Evolutionary conservation across 1,140 invertebrate species (phyloP).

Genomic region (Danaus plexippus): DNA sequence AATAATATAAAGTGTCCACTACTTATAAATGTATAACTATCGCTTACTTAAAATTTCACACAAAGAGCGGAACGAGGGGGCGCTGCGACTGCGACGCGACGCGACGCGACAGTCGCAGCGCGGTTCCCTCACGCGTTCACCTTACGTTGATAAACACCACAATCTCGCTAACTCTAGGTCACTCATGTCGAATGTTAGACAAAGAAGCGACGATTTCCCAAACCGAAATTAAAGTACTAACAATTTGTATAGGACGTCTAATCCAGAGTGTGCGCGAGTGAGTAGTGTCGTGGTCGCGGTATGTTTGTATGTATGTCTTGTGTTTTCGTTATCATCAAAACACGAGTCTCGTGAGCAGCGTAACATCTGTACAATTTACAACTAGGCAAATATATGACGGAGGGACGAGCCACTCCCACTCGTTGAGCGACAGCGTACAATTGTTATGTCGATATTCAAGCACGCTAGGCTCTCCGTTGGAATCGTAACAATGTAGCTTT

Average conservation of each 20-base stretch:
- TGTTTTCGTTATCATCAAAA: conserved; percentile 14
- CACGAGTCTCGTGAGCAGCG: conserved; percentile 32
- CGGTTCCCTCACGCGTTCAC: conserved; percentile 17
- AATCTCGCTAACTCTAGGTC: conserved; percentile 50
- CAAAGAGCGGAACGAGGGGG: conserved; percentile 43
- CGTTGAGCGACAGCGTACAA: conserved; percentile 51
- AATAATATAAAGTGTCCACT: conserved; percentile 72
- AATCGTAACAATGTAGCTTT: conserved; percentile 67
- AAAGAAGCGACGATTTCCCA: conserved; percentile 51
- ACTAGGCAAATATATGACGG: conserved; percentile 29
- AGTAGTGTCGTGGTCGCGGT: neutral
- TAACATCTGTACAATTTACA: conserved; percentile 41
- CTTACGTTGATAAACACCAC: conserved; percentile 39
- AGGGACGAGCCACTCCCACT: conserved; percentile 24
- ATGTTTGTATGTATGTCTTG: conserved; percentile 1
- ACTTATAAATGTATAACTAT: conserved; percentile 70
- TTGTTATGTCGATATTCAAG: conserved; percentile 54
- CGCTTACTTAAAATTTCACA: conserved; percentile 68
- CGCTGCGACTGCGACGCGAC: conserved; percentile 8
- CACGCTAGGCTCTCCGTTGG: conserved; percentile 45
- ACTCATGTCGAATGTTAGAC: conserved; percentile 58
- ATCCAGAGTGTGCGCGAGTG: conserved; percentile 19
- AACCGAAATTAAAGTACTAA: conserved; percentile 57
- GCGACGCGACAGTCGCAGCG: conserved; percentile 14
- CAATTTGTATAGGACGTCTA: conserved; percentile 37